These are phyloP conservation scores for Pantherophis vulpinus DNA, from an alignment of 2,797 vertebrate species.

Conservation along the genomic window DNA sequence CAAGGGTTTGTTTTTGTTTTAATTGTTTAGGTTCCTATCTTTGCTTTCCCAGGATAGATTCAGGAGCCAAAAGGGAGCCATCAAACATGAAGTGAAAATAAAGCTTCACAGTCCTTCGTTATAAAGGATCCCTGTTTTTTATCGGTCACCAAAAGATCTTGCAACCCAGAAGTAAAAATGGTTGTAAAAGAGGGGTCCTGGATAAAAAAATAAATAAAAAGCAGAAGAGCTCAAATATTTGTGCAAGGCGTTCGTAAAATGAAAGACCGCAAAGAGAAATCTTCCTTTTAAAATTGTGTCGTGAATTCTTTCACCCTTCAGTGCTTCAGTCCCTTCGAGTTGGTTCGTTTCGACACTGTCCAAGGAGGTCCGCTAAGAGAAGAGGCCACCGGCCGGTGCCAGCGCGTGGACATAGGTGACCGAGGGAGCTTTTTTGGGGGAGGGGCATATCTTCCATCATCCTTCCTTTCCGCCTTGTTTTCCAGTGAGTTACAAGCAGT, in stretches of 20 bases:
- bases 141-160: not conserved
- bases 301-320: constrained; percentile 23
- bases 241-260: fast-evolving
- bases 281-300: not conserved
- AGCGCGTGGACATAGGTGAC: constrained; percentile 73
- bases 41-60: not conserved
- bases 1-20: no score
- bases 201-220: not conserved
- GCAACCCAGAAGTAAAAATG: no score
- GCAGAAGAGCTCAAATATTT: not conserved
- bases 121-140: not conserved
- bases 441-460: no score
- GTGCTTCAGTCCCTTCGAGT: constrained; percentile 80
- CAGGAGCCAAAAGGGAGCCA: no score
- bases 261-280: not conserved
- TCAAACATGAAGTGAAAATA: not conserved
- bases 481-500: not conserved
- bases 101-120: not conserved
- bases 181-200: not conserved
- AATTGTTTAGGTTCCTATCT: not conserved
- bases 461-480: not conserved
- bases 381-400: constrained; percentile 69
- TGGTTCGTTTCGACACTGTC: constrained; percentile 80
- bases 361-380: constrained; percentile 73
- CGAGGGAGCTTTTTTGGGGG: fast-evolving